A percentile compares a stretch with the other conserved stretches of the same genome.
phyloP scores from a whole-genome alignment of 1,140 invertebrate species.

The Rhopalosiphum padi region DNA sequence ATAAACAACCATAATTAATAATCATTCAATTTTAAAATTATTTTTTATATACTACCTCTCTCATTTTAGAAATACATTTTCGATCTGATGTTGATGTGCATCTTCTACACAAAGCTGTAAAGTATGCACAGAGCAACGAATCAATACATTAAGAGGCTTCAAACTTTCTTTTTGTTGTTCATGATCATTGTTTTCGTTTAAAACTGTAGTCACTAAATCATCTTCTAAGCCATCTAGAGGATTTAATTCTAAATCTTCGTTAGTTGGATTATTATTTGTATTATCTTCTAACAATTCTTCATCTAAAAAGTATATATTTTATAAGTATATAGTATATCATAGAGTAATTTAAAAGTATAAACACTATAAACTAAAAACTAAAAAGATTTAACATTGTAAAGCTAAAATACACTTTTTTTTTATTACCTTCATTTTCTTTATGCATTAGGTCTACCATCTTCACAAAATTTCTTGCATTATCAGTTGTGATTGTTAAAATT shows the following conservation, averaged over 20 bases:
- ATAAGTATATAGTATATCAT: neutral
- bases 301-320: neutral
- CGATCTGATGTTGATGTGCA: neutral
- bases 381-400: neutral
- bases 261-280: neutral
- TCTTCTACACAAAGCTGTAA: neutral
- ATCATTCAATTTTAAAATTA: neutral
- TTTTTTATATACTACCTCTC: neutral
- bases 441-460: neutral
- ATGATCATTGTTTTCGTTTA: neutral
- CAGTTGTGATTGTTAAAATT: neutral
- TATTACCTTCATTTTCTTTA: slow-evolving; percentile 45
- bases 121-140: neutral
- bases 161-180: neutral
- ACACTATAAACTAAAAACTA: neutral
- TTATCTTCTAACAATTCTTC: neutral
- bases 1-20: neutral
- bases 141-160: neutral
- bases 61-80: neutral
- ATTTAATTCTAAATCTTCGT: neutral
- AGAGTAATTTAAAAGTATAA: neutral
- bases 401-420: neutral
- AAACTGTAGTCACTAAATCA: neutral
- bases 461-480: slow-evolving; percentile 4
- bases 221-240: neutral